Base-by-base conservation (phyloP, 23 tunicate genomes). In the Botrylloides violaceus region DNA sequence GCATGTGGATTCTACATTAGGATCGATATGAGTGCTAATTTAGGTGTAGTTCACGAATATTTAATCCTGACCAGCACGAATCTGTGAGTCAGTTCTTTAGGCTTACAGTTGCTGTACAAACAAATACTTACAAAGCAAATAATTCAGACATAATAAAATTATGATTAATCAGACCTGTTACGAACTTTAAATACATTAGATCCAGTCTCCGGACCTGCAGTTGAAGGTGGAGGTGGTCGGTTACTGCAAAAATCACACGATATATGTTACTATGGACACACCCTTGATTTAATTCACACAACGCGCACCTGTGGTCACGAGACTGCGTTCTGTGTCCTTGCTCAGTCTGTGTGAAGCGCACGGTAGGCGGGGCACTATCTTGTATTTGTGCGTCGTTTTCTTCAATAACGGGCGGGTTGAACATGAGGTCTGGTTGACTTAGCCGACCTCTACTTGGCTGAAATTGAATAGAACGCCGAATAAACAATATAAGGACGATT, bases 171-270 rank as follows among this genome's bases (percentile, higher is more conserved):
- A 43, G 12, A 43, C 53, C 53, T 43, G 53, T 43, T 43, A 43
- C 53, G 9, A 43, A 9, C 15, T 15, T 43, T 43, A 7, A 43
- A 43, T 7, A 43, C 53, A 43, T 43, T 43, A 43, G 12, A 21
- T 63, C 70, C 70, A 12, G 70, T 63, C 70, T 63, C 70, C 70
- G 70, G 70, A 31, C 70, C 70, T 12, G 70, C 70, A 21, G 70
- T 63, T 22, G 70, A 31, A 27, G 70, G 70, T 4, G 70, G 70
- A 27, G 32, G 70, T 6, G 64, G 53, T 43, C 9, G 64, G 7
- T 31, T 33, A 63, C 70, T 63, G 70, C 36, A 63, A 43, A 9
- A 63, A 63, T 63, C 70, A 63, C 70, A 63, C 70, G 27, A 9
- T 6, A 7, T 22, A 59, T 22, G 27, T 43, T 21, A 59, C 64